Evolutionary conservation across 2,113 vertebrate genomes (phyloP).

Genomic region (Cyphomyrus plagiostoma): DNA sequence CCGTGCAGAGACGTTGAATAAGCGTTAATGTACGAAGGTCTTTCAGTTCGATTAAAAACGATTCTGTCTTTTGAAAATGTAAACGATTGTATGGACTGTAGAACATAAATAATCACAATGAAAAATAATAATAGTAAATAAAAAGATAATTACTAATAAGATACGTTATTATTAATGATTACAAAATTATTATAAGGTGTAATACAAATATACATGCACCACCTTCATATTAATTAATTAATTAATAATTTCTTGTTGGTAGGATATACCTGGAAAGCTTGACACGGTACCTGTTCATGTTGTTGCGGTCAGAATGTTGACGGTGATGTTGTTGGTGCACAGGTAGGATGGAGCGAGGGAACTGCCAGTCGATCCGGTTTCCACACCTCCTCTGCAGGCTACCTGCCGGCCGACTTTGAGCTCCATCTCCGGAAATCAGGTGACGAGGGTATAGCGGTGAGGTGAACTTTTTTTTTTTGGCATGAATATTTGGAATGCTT

Average conservation of each 20-base stretch:
- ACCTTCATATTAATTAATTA: neutral
- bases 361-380: neutral
- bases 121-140: neutral
- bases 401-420: neutral
- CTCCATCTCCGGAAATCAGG: slow-evolving; percentile 16
- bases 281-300: slow-evolving; percentile 22
- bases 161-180: neutral
- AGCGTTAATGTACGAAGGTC: neutral
- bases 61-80: neutral
- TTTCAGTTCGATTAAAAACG: neutral
- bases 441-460: neutral
- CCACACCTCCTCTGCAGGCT: slow-evolving; percentile 18
- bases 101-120: neutral
- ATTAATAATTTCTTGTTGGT: neutral
- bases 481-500: slow-evolving; percentile 26
- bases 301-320: neutral
- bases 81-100: neutral
- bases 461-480: slow-evolving; percentile 21
- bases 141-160: neutral
- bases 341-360: neutral
- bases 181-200: neutral
- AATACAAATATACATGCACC: neutral
- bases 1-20: neutral
- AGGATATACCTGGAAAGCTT: neutral
- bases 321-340: neutral